phyloP scores from a whole-genome alignment of 53 echinoderm and acorn worm genomes.

The Apostichopus leukothele region DNA sequence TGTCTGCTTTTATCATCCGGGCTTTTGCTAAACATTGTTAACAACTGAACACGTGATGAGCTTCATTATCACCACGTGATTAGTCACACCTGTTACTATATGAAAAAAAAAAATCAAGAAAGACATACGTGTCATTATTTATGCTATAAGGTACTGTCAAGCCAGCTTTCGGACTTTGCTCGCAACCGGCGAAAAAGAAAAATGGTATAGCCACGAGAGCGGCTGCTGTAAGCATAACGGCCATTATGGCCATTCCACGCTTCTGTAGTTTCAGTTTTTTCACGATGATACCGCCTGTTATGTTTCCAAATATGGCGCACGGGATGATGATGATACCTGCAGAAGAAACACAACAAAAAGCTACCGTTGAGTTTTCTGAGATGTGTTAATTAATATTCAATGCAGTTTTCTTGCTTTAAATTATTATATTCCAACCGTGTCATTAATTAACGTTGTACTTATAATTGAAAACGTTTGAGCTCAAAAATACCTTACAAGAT shows the following conservation, averaged over 20 bases:
- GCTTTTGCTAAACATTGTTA: too few relatives aligned
- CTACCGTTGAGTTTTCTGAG: not conserved
- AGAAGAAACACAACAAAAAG: not conserved
- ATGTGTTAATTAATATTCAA: not conserved
- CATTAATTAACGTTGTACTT: too few relatives aligned
- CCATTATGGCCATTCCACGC: slow-evolving; percentile 46
- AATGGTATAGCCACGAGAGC: not conserved
- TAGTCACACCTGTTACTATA: too few relatives aligned
- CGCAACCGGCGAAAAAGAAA: slow-evolving; percentile 52
- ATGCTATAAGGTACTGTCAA: slow-evolving; percentile 18
- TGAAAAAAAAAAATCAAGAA: too few relatives aligned
- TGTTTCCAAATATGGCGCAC: slow-evolving; percentile 57
- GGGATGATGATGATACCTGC: slow-evolving; percentile 59
- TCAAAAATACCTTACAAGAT: too few relatives aligned
- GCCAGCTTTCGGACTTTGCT: slow-evolving; percentile 1
- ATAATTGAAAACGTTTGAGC: too few relatives aligned
- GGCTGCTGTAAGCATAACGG: not conserved
- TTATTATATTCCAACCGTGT: too few relatives aligned
- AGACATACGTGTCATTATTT: not conserved
- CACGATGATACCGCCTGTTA: slow-evolving; percentile 49
- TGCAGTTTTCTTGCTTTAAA: too few relatives aligned
- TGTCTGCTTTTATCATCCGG: too few relatives aligned
- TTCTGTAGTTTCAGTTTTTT: slow-evolving; percentile 54
- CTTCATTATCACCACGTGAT: too few relatives aligned
- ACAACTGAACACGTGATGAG: too few relatives aligned